Conservation (phyloP, 1,140 invertebrate species). For the Drosophila teissieri region DNA sequence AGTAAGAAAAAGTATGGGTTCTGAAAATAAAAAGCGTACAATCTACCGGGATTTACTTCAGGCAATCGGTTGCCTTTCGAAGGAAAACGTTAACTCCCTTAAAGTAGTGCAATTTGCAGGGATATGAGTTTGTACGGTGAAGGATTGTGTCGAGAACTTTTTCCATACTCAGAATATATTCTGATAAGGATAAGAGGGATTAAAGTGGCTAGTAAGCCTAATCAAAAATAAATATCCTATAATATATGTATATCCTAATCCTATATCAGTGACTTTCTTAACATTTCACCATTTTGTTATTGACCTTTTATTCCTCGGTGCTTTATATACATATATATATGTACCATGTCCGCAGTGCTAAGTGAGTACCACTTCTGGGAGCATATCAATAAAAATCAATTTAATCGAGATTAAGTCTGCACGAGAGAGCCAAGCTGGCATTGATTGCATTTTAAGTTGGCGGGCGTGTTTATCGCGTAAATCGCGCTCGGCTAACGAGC, state of each 20-base stretch:
- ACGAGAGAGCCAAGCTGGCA: slow-evolving; percentile 18
- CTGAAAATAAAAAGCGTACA: slow-evolving; percentile 27
- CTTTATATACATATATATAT: background rate
- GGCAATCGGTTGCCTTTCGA: slow-evolving; percentile 3
- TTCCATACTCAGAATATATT: background rate
- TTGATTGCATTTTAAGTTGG: slow-evolving; percentile 78
- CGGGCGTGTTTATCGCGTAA: slow-evolving; percentile 55
- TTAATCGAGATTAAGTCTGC: slow-evolving; percentile 39
- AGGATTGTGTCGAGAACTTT: background rate
- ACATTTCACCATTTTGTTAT: background rate
- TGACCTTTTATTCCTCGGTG: background rate
- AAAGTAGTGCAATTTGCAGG: slow-evolving; percentile 23
- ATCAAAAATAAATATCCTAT: too few species aligned
- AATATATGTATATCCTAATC: too few species aligned
- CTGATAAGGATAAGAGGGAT: too few species aligned
- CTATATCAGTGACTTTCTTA: too few species aligned
- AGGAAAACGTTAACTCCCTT: slow-evolving; percentile 26
- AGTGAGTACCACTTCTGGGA: slow-evolving; percentile 9
- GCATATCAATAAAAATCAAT: slow-evolving; percentile 38
- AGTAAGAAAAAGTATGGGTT: slow-evolving; percentile 23
- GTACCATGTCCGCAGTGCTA: background rate
- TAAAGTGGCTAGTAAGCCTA: too few species aligned
- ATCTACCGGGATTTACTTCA: slow-evolving; percentile 29
- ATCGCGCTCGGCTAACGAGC: slow-evolving; percentile 50
- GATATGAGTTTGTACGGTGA: slow-evolving; percentile 3